Conservation (phyloP, 2,888 invertebrate species). For the Andrena bucephala region DNA sequence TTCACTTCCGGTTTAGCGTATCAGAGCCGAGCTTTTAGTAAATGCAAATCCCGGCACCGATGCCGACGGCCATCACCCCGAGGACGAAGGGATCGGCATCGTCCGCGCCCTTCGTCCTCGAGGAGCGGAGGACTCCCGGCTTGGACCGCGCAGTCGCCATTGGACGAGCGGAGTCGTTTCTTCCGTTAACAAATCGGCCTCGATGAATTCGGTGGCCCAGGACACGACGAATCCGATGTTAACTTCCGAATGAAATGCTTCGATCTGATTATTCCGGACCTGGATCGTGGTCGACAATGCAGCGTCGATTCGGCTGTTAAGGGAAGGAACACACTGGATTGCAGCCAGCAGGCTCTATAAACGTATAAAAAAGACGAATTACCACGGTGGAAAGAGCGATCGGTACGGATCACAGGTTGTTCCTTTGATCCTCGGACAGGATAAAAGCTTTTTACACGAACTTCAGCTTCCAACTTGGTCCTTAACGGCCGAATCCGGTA, state of each 20-base stretch:
- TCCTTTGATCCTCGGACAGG: slow-evolving; percentile 18
- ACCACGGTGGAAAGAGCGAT: slow-evolving; percentile 38
- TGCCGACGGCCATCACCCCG: background rate
- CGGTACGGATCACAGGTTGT: slow-evolving; percentile 17
- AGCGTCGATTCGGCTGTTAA: slow-evolving; percentile 1
- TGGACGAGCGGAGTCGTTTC: background rate
- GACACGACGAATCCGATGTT: background rate
- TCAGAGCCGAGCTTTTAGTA: slow-evolving; percentile 20
- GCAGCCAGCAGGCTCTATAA: slow-evolving; percentile 54
- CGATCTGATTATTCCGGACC: background rate
- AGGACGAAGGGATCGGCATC: slow-evolving; percentile 2
- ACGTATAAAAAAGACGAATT: slow-evolving; percentile 68
- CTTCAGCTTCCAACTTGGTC: background rate
- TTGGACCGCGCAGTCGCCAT: background rate
- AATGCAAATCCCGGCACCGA: slow-evolving; percentile 41
- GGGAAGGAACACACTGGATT: slow-evolving; percentile 3
- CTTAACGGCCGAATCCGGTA: slow-evolving; percentile 15
- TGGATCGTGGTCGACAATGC: background rate
- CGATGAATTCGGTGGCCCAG: background rate
- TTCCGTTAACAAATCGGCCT: background rate
- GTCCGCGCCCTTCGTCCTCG: background rate
- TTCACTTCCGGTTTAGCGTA: slow-evolving; percentile 21
- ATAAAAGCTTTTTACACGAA: background rate
- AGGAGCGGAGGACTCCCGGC: background rate
- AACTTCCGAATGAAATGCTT: background rate